Base-by-base conservation (phyloP, 1,140 invertebrate species). In the Mizuhopecten yessoensis region DNA sequence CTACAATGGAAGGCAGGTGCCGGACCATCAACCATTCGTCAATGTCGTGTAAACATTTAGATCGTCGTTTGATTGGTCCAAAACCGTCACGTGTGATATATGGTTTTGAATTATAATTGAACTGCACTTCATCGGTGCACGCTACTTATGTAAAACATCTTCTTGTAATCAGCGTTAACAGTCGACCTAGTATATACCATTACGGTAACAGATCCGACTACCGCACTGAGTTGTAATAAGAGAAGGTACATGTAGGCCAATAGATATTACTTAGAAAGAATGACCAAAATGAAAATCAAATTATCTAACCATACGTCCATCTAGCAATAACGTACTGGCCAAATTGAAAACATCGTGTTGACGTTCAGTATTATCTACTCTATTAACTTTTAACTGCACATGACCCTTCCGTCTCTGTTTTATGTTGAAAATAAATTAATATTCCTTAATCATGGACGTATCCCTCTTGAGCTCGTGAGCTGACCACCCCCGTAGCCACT, bases 1-100 rank as follows among this genome's bases (percentile, higher is more conserved):
- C 29, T 23, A 75, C 29, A 75, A 75, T 75, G 29, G n/a, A 75
- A 75, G 57, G 29, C 23, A 75, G 29, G 45, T 9, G 11, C 5
- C 45, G 45, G 45, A 49, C 45, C 45, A 49, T 49, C 45, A n/a
- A 29, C 57, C 57, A 75, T 75, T 75, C 57, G 57, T 75, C n/a
- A 75, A 29, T 29, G 57, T 75, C 57, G 1, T 17, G n/a, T 29
- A 29, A 29, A 75, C 57, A 11, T 45, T 10, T 45, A 45, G 42
- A 45, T 45, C 42, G 9, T 20, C 42, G 42, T 75, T 75, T 75
- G 57, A 75, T 75, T 75, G 57, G 57, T 75, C n/a, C n/a, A 29
- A 45, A 29, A 17, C 0, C 29, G 57, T 75, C 57, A 75, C n/a
- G 57, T 75, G 57, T 1, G 57, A 75, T 75, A n/a, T n/a, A 29